A percentile compares a stretch with the other conserved stretches of the same genome.
phyloP scores from a whole-genome alignment of 64 coral and sea anemone species.

The Montipora efflorescens region DNA sequence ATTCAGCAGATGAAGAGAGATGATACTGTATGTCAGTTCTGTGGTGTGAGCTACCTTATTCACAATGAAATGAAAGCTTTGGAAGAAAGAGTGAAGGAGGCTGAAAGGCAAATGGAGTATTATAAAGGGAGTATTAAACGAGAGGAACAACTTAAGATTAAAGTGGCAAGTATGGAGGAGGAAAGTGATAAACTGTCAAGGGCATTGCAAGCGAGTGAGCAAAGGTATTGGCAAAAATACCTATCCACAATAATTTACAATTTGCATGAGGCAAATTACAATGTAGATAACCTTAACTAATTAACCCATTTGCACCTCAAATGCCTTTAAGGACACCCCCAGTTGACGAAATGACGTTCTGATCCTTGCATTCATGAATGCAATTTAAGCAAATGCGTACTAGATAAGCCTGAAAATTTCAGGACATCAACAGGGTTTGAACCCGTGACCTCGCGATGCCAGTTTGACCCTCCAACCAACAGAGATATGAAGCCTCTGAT shows the following conservation, averaged over 20 bases:
- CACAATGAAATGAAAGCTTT: conserved; percentile 99
- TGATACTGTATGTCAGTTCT: conserved; percentile 98
- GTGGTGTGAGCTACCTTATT: conserved; percentile 99
- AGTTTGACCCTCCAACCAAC: too few relatives aligned
- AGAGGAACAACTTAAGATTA: conserved; percentile 86
- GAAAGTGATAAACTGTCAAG: conserved; percentile 72
- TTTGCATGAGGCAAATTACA: too few relatives aligned
- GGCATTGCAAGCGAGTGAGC: conserved; percentile 77
- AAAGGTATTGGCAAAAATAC: conserved; percentile 52
- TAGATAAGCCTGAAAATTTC: too few relatives aligned
- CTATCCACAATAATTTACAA: not conserved
- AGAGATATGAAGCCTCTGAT: too few relatives aligned
- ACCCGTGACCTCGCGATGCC: too few relatives aligned
- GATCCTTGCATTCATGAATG: too few relatives aligned
- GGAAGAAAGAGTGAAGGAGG: conserved; percentile 82
- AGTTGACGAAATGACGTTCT: too few relatives aligned
- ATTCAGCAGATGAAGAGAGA: conserved; percentile 91
- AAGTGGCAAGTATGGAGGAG: conserved; percentile 74
- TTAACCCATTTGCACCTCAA: too few relatives aligned
- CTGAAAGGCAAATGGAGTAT: conserved; percentile 89
- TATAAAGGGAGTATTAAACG: conserved; percentile 94
- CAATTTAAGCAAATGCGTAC: too few relatives aligned
- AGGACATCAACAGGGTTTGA: too few relatives aligned
- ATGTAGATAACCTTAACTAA: too few relatives aligned
- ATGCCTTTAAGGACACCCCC: too few relatives aligned